These are phyloP conservation scores for Clinocottus analis DNA, from an alignment of 2,113 vertebrate genomes.

Conservation along the genomic window DNA sequence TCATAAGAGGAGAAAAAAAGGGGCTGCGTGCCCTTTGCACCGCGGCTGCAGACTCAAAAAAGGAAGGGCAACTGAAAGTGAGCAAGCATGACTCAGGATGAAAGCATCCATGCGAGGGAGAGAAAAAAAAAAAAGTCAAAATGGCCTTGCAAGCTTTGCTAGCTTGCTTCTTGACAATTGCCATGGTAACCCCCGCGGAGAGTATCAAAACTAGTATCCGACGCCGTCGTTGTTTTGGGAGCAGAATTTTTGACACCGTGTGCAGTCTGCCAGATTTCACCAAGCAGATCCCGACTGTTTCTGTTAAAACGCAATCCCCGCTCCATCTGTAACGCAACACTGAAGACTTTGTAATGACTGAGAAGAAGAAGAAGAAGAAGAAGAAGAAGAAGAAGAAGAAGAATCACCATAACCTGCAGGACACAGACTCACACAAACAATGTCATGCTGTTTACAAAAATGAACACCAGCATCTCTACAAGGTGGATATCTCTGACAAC, in stretches of 20 bases:
- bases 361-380: no score
- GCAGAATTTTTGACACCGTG: conserved; percentile 58
- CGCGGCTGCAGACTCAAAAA: conserved; percentile 28
- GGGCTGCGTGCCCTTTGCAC: conserved; percentile 65
- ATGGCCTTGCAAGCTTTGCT: conserved; percentile 27
- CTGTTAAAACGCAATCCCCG: conserved; percentile 25
- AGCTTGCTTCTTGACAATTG: conserved; percentile 41
- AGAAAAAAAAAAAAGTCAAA: conserved; percentile 35
- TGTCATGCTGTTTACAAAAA: conserved; percentile 5
- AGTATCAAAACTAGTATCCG: conserved; percentile 32
- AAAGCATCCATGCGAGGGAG: conserved; percentile 20
- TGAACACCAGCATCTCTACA: conserved; percentile 5
- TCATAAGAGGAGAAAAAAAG: conserved; percentile 49
- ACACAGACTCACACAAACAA: not conserved
- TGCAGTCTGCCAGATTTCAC: conserved; percentile 32
- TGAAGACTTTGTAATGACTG: no score
- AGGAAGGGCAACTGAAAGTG: conserved; percentile 68
- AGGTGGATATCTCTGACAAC: conserved; percentile 18
- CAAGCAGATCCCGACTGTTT: conserved; percentile 33
- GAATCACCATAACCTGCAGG: not conserved
- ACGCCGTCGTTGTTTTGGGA: conserved; percentile 36
- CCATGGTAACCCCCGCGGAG: conserved; percentile 52
- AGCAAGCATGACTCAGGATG: conserved; percentile 65
- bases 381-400: no score
- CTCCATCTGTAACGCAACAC: conserved; percentile 43